A percentile compares a stretch with the other conserved stretches of the same genome.
phyloP scores from a whole-genome alignment of 1,140 invertebrate genomes.

The Nephotettix cincticeps region DNA sequence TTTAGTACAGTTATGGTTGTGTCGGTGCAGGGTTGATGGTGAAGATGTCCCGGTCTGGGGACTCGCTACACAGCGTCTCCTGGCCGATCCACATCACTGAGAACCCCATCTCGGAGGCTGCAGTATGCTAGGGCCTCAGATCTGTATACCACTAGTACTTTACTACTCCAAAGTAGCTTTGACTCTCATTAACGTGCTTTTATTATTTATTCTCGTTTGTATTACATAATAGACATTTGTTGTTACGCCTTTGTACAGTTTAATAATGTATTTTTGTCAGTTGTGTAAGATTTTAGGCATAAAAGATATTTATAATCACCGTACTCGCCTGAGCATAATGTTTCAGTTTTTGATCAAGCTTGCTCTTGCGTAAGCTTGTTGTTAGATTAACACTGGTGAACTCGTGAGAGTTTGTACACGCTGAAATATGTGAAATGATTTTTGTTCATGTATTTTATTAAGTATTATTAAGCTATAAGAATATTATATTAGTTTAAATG shows the following conservation, averaged over 20 bases:
- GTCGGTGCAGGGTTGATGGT: conserved; percentile 24
- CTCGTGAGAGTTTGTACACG: conserved; percentile 8
- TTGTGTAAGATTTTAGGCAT: not conserved
- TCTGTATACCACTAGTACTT: not conserved
- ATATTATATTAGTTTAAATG: not conserved
- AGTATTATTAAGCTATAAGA: not conserved
- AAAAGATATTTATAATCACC: not conserved
- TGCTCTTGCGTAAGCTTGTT: not conserved
- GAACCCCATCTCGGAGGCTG: conserved; percentile 73
- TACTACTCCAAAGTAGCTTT: not conserved
- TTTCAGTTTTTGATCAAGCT: not conserved
- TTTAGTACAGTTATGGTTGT: too few relatives aligned
- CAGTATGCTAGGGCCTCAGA: conserved; percentile 56
- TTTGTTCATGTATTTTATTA: not conserved
- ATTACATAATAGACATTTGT: not conserved
- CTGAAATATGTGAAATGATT: not conserved
- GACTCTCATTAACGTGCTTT: not conserved
- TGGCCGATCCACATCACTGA: conserved; percentile 69
- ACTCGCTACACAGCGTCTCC: conserved; percentile 38
- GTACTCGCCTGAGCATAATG: not conserved
- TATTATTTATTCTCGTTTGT: not conserved
- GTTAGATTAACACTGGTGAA: not conserved
- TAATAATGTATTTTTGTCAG: conserved; percentile 11
- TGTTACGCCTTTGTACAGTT: conserved; percentile 17
- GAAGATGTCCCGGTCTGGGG: conserved; percentile 36